Evolutionary conservation across 2,797 vertebrate genomes (phyloP).

Genomic region (Kryptopterus vitreolus): DNA sequence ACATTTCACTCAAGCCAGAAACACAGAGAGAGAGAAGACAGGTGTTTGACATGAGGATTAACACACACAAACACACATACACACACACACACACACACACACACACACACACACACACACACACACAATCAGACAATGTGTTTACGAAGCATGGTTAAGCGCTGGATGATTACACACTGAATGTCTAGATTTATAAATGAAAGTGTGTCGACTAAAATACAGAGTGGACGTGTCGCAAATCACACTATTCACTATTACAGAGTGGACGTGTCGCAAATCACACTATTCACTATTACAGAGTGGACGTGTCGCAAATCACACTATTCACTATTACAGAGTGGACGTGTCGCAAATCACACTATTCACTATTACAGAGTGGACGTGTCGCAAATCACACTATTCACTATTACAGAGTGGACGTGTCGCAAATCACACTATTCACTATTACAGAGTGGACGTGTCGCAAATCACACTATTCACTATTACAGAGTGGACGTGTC

Average conservation of each 20-base stretch:
- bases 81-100: neutral
- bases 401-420: neutral
- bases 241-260: neutral
- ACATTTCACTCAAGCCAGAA: neutral
- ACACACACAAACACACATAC: slow-evolving; percentile 1
- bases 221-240: too few relatives aligned
- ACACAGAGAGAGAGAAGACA: neutral
- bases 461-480: neutral
- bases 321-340: too few relatives aligned
- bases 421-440: neutral
- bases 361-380: too few relatives aligned
- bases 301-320: neutral
- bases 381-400: neutral
- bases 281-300: neutral
- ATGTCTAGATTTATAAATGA: neutral
- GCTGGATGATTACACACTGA: slow-evolving; percentile 2
- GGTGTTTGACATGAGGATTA: slow-evolving; percentile 6
- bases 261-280: neutral
- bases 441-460: neutral
- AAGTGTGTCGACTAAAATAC: neutral
- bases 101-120: neutral
- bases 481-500: neutral
- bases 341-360: too few relatives aligned
- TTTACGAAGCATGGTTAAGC: slow-evolving; percentile 4
- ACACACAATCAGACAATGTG: neutral